Evolutionary conservation across 2,113 vertebrate species (phyloP).

Genomic region (Potamarius usumacintae): DNA sequence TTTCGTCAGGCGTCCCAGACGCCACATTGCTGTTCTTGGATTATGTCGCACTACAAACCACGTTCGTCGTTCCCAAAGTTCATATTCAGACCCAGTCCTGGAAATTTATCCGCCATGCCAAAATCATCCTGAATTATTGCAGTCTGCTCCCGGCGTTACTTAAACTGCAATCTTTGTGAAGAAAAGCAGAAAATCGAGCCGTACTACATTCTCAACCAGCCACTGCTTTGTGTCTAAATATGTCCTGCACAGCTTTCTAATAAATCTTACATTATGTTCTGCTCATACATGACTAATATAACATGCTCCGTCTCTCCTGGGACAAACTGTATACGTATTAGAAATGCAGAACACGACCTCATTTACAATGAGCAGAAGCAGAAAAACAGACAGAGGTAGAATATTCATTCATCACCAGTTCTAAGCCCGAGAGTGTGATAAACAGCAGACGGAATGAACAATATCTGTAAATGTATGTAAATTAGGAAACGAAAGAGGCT

Average conservation of each 20-base stretch:
- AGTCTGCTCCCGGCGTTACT: too few relatives aligned
- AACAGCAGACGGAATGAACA: not conserved
- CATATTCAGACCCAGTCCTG: too few relatives aligned
- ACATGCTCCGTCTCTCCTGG: not conserved
- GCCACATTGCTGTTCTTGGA: too few relatives aligned
- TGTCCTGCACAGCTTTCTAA: not conserved
- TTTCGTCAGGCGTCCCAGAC: too few relatives aligned
- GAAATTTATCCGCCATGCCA: too few relatives aligned
- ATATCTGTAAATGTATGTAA: not conserved
- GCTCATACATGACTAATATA: not conserved
- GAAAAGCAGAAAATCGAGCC: not conserved
- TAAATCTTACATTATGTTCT: not conserved
- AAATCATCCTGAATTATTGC: too few relatives aligned
- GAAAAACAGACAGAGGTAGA: not conserved
- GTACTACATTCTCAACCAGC: not conserved
- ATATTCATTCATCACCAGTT: constrained; percentile 7
- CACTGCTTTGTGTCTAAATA: not conserved
- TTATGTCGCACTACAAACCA: too few relatives aligned
- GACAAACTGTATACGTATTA: not conserved
- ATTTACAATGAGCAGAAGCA: not conserved
- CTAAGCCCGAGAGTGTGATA: not conserved
- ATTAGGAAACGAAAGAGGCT: not conserved
- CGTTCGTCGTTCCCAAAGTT: too few relatives aligned
- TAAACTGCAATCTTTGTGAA: not conserved
- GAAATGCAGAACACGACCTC: constrained; percentile 7